These are phyloP conservation scores for Gallinago stenura DNA, from an alignment of 2,797 vertebrate species.

Conservation along the genomic window DNA sequence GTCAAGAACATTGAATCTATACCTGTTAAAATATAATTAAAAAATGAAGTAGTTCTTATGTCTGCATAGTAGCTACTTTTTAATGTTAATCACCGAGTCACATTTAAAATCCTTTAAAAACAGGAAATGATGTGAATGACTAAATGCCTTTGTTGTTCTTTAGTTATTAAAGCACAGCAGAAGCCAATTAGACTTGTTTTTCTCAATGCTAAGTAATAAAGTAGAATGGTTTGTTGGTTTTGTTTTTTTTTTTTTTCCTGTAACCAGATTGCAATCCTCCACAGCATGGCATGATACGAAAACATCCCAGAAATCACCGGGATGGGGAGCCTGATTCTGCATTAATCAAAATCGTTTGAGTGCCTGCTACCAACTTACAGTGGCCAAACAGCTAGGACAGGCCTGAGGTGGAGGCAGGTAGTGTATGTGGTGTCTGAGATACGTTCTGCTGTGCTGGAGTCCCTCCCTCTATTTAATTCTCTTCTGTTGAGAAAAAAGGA, in stretches of 20 bases:
- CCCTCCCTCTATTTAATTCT: not conserved
- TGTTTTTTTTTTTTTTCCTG: not conserved
- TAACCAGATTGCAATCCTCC: not conserved
- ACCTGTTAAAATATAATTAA: conserved; percentile 70
- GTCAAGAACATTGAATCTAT: conserved; percentile 52
- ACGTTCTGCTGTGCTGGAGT: not conserved
- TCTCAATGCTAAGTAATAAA: conserved; percentile 60
- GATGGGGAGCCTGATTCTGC: not conserved
- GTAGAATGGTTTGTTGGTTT: not conserved
- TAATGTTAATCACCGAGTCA: conserved; percentile 63
- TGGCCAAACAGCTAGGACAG: not conserved
- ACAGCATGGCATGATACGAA: not conserved
- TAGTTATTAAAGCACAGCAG: conserved; percentile 70
- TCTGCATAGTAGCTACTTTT: conserved; percentile 55
- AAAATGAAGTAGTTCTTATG: conserved; percentile 69
- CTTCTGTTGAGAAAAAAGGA: not conserved
- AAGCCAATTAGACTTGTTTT: conserved; percentile 69
- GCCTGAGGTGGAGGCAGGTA: not conserved
- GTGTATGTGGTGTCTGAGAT: not conserved
- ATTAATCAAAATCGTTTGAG: not conserved
- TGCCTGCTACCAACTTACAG: not conserved
- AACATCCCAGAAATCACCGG: not conserved
- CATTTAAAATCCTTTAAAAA: conserved; percentile 68
- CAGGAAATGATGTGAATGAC: conserved; percentile 66
- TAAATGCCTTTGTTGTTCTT: conserved; percentile 71